Evolutionary conservation across 2,113 vertebrate genomes (phyloP).

Genomic region (Thryonomys swinderianus): DNA sequence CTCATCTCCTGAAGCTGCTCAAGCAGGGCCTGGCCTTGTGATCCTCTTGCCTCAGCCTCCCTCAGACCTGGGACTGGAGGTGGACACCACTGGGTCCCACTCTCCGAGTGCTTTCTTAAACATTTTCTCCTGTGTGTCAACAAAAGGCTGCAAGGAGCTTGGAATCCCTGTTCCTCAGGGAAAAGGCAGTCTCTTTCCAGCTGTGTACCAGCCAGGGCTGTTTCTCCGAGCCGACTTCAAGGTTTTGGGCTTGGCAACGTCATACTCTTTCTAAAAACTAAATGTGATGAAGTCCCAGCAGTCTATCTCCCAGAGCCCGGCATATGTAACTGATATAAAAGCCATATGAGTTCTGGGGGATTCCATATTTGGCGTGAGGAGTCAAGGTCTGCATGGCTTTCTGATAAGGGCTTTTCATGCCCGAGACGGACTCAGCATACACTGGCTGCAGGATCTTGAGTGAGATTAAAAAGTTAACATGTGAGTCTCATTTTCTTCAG

Average conservation of each 20-base stretch:
- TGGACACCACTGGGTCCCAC: not conserved
- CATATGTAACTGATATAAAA: too few relatives aligned
- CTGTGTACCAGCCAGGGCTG: rapidly evolving
- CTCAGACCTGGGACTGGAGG: not conserved
- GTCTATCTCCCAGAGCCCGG: not conserved
- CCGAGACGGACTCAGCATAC: not conserved
- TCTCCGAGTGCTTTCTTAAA: not conserved
- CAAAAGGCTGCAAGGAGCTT: not conserved
- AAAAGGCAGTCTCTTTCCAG: not conserved
- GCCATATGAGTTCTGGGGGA: not conserved
- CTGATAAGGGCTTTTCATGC: not conserved
- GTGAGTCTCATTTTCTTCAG: conserved; percentile 4
- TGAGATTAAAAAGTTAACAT: not conserved
- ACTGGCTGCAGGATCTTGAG: not conserved
- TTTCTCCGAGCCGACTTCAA: not conserved
- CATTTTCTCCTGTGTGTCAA: not conserved
- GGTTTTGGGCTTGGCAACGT: not conserved
- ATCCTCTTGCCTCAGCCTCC: not conserved
- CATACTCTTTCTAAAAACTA: not conserved
- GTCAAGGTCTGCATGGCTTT: not conserved
- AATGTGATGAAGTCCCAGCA: not conserved
- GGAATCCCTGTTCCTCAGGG: not conserved
- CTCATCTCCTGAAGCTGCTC: not conserved
- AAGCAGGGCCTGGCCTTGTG: too few relatives aligned
- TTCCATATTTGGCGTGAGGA: not conserved